Base-by-base conservation (phyloP, 2,797 vertebrate species). In the Acanthurus leucopareius region DNA sequence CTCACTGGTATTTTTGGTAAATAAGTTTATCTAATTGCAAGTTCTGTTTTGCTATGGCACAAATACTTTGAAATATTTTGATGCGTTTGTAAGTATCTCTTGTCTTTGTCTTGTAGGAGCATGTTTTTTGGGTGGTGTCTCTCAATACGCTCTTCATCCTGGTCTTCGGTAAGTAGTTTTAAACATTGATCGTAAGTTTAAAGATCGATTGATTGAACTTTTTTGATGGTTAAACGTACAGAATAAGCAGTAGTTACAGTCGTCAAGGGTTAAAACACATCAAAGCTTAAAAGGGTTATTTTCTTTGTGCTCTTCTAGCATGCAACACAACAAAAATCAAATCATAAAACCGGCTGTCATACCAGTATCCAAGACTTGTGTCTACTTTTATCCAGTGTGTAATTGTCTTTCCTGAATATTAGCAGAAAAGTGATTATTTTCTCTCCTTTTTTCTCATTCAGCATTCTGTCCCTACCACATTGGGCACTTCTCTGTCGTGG, bases 401-500 rank as follows among this genome's bases (percentile, higher is more conserved):
- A 35, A 22, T 61, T 61, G 13, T 17, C n/a, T n/a, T n/a, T 67
- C 2, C 14, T 20, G 32, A 61, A 59, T 42, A 56, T 10, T 7
- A 22, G 13, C 17, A 15, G 15, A 10, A 59, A 42, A 4, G 19
- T 0, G 15, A 20, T 17, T 47, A 53, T 57, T 7, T 1, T 32
- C 20, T 14, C 15, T 0, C 44, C 16, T 63, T 8, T 38, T 19
- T 28, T 4, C 42, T 62, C 48, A 5, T 86, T 61, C 91, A 99
- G 98, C 98, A 73, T 99, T 99, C 94, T 99, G 98, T 93, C 98
- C 98, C 0, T 99, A 99, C 87, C 98, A 99, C 87, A 99, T 99
- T 40, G 98, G 98, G 32, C 98, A 99, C 92, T 99, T 99, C 91
- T 98, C 98, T 72, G 97, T 99, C 45, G 97, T 99, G 88, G 98